Conservation (phyloP, 2,113 vertebrate species). For the Chauna torquata region DNA sequence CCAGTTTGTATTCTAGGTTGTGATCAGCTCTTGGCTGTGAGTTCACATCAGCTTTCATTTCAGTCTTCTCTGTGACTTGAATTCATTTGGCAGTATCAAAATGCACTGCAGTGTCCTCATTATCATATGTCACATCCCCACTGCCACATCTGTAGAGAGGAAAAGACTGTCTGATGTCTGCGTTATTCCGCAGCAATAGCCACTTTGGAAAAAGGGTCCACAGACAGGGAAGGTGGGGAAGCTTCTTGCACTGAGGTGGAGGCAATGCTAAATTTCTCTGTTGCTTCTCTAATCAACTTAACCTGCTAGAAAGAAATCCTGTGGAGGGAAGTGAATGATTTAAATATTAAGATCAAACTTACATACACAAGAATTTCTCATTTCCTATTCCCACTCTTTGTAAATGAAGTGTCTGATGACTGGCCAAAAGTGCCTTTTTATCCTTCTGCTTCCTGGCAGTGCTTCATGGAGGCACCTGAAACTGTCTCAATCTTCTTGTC, state of each 20-base stretch:
- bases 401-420: not conserved
- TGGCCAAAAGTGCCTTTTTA: not conserved
- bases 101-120: not conserved
- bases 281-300: not conserved
- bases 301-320: not conserved
- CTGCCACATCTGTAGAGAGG: not conserved
- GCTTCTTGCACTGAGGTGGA: not conserved
- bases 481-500: not conserved
- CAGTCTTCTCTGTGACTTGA: not conserved
- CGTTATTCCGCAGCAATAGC: not conserved
- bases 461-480: not conserved
- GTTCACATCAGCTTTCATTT: not conserved
- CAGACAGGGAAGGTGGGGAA: not conserved
- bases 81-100: not conserved
- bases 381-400: not conserved
- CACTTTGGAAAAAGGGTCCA: not conserved
- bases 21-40: not conserved
- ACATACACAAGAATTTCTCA: not conserved
- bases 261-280: not conserved
- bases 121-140: not conserved
- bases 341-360: not conserved
- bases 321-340: not conserved
- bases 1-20: not conserved
- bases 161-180: not conserved
- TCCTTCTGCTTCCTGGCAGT: not conserved